phyloP scores from a whole-genome alignment of 2,888 invertebrate species.

The Mythimna impura region DNA sequence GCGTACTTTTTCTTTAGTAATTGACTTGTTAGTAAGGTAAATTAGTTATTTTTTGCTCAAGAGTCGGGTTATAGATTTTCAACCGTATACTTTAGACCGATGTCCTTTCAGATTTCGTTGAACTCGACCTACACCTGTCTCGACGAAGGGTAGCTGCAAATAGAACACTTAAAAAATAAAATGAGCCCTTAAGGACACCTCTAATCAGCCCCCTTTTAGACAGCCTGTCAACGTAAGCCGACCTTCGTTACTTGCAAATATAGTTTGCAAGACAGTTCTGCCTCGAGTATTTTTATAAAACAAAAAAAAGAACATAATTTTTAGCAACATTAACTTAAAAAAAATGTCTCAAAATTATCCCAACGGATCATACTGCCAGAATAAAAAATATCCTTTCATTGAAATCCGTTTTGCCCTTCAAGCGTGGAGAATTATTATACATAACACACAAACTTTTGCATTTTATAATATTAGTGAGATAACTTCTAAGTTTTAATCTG shows the following conservation, averaged over 20 bases:
- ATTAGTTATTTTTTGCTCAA: neutral
- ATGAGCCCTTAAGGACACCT: neutral
- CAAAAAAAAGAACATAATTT: neutral
- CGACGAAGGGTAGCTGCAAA: slow-evolving; percentile 12
- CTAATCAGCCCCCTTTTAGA: neutral
- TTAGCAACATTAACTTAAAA: neutral
- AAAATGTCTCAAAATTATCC: too few relatives aligned
- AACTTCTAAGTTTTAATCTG: neutral
- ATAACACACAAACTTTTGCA: too few relatives aligned
- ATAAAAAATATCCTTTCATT: too few relatives aligned
- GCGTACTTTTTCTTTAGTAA: neutral
- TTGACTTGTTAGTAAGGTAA: neutral
- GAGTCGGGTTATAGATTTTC: neutral
- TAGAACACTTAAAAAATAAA: slow-evolving; percentile 12
- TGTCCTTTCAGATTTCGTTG: neutral
- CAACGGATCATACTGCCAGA: too few relatives aligned
- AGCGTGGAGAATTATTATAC: too few relatives aligned
- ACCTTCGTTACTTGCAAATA: slow-evolving; percentile 17
- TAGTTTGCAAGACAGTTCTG: neutral
- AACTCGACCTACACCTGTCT: slow-evolving; percentile 1
- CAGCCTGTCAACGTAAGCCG: slow-evolving; percentile 10
- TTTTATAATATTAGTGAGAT: neutral
- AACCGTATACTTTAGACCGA: neutral
- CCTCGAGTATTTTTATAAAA: neutral
- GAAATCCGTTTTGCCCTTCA: too few relatives aligned